Evolutionary conservation across 2,797 vertebrate genomes (phyloP).

Genomic region (Scolopax rusticola): DNA sequence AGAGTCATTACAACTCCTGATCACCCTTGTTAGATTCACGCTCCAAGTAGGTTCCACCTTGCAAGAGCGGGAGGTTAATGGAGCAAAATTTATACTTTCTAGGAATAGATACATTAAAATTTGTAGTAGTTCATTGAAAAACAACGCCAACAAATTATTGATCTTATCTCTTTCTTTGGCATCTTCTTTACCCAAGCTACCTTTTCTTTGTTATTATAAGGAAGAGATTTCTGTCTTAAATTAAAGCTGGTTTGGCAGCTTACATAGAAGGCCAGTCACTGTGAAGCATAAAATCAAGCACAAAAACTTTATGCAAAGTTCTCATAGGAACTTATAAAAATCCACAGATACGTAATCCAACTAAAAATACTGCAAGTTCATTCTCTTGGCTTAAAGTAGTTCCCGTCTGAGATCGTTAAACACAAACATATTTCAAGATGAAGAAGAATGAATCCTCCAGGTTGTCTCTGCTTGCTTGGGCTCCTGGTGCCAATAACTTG

Average conservation of each 20-base stretch:
- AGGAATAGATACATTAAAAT: constrained; percentile 3
- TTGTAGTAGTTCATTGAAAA: constrained; percentile 26
- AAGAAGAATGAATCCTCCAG: not conserved
- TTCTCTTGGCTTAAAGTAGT: not conserved
- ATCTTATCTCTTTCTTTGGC: not conserved
- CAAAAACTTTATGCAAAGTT: not conserved
- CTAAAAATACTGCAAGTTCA: not conserved
- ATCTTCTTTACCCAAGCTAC: not conserved
- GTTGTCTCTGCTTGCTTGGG: not conserved
- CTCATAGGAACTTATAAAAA: not conserved
- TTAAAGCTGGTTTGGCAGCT: not conserved
- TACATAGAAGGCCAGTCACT: not conserved
- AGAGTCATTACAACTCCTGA: constrained; percentile 33
- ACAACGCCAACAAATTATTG: constrained; percentile 39
- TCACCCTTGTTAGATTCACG: constrained; percentile 2
- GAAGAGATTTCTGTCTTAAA: not conserved
- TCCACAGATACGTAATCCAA: not conserved
- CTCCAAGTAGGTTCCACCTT: not conserved
- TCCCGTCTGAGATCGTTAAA: not conserved
- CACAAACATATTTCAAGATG: not conserved
- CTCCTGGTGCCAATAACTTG: not conserved
- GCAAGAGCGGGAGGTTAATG: constrained; percentile 33
- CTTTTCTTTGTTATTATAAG: not conserved
- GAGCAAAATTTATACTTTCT: constrained; percentile 6
- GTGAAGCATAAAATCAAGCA: not conserved